Base-by-base conservation (phyloP, 2,888 invertebrate genomes). In the Zaprionus bogoriensis region DNA sequence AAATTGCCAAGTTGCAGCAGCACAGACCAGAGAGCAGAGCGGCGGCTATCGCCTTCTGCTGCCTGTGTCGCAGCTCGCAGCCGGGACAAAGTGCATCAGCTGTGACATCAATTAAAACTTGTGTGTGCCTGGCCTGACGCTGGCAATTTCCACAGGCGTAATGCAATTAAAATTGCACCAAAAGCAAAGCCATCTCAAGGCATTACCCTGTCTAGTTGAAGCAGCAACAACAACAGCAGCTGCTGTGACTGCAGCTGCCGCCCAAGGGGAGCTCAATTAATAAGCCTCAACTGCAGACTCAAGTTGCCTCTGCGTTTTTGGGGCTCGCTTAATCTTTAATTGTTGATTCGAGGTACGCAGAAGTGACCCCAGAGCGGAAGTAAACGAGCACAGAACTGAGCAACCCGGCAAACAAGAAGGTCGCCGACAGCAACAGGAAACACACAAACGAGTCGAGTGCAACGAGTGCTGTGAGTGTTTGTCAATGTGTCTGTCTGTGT, bases 91-190 rank as follows among this genome's bases (percentile, higher is more conserved):
- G 76, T 76, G 83, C 83, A 74, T 69, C 71, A 71, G 79, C 69
- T 80, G 81, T 52, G 70, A 63, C 77, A 74, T 82, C 80, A 79
- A 80, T 80, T 80, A 82, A 80, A 80, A 82, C 58, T 80, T 79
- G 63, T 64, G 63, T 64, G 64, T 51, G 53, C 30, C 57, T 28
- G 41, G 32, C 4, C 0, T 3, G 60, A 41, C 45, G 41, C 52
- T 53, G 57, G 58, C 77, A 72, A 71, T 80, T 74, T 65, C 64
- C 72, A 68, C 47, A 64, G 76, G 61, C 67, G 36, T 82, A 83
- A 82, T 80, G 80, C 80, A 74, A 83, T 80, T 82, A 82, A 79
- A 69, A 68, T 67, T 74, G 48, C 72, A 77, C 58, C 79, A 57
- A 63, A 60, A 41, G 67, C 45, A 69, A 58, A 47, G 55, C 74